Conservation (phyloP, 2,113 vertebrate species). For the Physeter macrocephalus region DNA sequence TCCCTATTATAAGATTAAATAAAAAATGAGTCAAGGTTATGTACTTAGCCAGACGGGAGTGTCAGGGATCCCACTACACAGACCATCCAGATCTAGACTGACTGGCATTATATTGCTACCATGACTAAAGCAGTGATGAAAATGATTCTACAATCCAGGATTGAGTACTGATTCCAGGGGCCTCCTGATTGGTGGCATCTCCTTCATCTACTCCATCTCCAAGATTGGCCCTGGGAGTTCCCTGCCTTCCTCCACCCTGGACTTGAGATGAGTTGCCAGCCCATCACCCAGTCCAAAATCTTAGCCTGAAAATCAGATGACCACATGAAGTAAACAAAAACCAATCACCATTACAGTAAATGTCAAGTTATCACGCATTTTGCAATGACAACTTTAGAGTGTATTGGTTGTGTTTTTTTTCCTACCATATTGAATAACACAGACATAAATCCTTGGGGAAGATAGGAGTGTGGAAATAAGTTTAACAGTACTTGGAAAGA, state of each 20-base stretch:
- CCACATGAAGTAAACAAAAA: background rate
- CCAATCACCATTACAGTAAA: background rate
- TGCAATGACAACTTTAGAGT: background rate
- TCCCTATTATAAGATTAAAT: background rate
- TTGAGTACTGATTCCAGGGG: background rate
- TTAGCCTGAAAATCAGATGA: background rate
- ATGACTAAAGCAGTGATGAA: background rate
- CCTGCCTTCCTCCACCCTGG: background rate
- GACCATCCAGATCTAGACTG: background rate
- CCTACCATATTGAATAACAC: background rate
- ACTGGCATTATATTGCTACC: background rate
- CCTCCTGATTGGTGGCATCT: too few species aligned
- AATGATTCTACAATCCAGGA: background rate
- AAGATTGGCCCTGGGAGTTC: background rate
- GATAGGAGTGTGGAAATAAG: background rate
- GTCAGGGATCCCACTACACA: background rate
- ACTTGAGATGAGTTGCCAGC: background rate
- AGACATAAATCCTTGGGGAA: background rate
- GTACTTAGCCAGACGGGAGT: background rate
- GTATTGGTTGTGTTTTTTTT: background rate
- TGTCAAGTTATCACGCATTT: background rate
- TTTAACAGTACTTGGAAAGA: background rate
- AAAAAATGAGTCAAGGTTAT: background rate
- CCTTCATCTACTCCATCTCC: background rate
- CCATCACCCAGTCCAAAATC: background rate